Conservation (phyloP, 2,888 invertebrate genomes). For the Apocheima hispidaria region DNA sequence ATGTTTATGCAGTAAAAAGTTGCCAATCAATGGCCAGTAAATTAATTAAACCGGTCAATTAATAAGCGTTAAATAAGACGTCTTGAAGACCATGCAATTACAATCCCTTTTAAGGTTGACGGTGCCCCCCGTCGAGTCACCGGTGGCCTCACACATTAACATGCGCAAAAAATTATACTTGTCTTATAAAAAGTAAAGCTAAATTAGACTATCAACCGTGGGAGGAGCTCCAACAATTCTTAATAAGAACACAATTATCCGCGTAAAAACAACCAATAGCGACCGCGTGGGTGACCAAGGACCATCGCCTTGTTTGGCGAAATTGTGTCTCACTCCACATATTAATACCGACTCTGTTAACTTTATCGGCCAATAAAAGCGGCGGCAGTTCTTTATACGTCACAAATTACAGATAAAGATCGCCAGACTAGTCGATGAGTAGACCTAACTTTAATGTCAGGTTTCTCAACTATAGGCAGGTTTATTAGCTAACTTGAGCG, state of each 20-base stretch:
- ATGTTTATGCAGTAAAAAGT: conserved; percentile 8
- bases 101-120: conserved; percentile 39
- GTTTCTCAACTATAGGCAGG: conserved; percentile 20
- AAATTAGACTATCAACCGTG: conserved; percentile 51
- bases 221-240: conserved; percentile 71
- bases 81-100: conserved; percentile 37
- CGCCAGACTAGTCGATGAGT: conserved; percentile 33
- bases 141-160: conserved; percentile 29
- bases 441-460: conserved; percentile 20
- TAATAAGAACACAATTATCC: conserved; percentile 80
- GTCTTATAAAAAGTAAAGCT: conserved; percentile 30
- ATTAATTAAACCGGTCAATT: conserved; percentile 37
- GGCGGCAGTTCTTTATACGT: conserved; percentile 35
- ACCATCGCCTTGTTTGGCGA: conserved; percentile 71
- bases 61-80: conserved; percentile 39
- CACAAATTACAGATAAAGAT: conserved; percentile 40
- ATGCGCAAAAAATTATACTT: conserved; percentile 28
- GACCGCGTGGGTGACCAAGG: conserved; percentile 77
- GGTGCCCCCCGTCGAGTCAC: conserved; percentile 30
- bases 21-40: conserved; percentile 29
- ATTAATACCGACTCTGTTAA: conserved; percentile 62
- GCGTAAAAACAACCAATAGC: conserved; percentile 78
- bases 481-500: neutral
- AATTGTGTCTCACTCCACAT: conserved; percentile 66
- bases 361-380: conserved; percentile 44